These are phyloP conservation scores for Aeoliscus strigatus DNA, from an alignment of 2,797 vertebrate species.

Conservation along the genomic window DNA sequence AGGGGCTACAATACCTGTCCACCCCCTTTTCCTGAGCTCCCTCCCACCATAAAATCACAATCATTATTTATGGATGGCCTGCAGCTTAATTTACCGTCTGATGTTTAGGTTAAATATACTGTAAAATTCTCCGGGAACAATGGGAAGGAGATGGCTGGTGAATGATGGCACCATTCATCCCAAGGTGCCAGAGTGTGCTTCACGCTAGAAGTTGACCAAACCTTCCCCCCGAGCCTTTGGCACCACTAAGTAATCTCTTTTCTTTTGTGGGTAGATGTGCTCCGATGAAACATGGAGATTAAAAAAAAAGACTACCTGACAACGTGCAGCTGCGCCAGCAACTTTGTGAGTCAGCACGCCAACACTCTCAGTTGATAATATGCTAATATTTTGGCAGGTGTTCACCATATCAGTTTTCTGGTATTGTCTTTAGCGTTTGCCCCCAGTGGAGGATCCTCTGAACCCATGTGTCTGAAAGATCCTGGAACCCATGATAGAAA, in stretches of 20 bases:
- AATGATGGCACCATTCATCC: conserved; percentile 21
- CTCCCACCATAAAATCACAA: conserved; percentile 50
- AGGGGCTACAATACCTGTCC: conserved; percentile 51
- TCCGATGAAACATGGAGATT: neutral
- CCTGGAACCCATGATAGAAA: too few species aligned
- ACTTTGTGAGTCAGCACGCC: neutral
- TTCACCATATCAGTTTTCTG: too few species aligned
- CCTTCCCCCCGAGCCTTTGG: conserved; percentile 19
- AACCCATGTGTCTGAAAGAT: too few species aligned
- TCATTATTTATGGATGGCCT: conserved; percentile 54
- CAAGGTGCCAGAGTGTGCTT: conserved; percentile 15
- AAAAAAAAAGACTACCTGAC: neutral
- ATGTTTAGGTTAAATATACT: conserved; percentile 40
- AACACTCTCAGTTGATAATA: neutral
- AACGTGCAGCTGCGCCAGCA: neutral
- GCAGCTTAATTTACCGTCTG: conserved; percentile 32
- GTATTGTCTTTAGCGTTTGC: too few species aligned
- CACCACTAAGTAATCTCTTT: neutral
- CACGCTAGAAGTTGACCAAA: conserved; percentile 16
- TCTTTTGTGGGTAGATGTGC: neutral
- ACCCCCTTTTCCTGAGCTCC: conserved; percentile 40
- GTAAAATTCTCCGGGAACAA: conserved; percentile 28
- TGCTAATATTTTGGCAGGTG: neutral
- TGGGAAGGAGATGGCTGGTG: conserved; percentile 13
- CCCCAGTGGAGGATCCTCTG: too few species aligned